Evolutionary conservation across 2,797 vertebrate genomes (phyloP).

Genomic region (Chrosomus eos): DNA sequence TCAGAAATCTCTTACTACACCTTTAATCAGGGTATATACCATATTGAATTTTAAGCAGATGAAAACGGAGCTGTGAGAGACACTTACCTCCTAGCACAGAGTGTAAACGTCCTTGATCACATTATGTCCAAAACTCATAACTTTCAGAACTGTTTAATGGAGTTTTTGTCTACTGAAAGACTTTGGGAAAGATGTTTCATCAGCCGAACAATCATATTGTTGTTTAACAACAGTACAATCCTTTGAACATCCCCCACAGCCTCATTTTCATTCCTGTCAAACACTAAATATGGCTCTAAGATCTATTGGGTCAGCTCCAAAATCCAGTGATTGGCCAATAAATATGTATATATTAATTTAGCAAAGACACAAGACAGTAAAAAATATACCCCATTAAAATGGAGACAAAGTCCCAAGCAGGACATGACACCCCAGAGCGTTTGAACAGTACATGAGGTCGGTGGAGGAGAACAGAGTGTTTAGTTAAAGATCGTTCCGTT

Average conservation of each 20-base stretch:
- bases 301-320: not conserved
- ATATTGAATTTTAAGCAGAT: not conserved
- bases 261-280: not conserved
- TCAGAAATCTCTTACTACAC: not conserved
- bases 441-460: not conserved
- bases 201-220: not conserved
- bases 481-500: slow-evolving; percentile 6
- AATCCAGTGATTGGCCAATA: not conserved
- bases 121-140: not conserved
- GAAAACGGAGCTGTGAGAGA: no score
- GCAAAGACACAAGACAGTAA: not conserved
- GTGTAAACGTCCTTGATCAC: not conserved
- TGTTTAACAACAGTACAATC: not conserved
- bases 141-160: not conserved
- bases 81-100: no score
- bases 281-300: not conserved
- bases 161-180: not conserved
- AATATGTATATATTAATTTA: not conserved
- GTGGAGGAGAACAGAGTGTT: not conserved
- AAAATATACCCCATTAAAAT: not conserved
- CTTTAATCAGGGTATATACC: not conserved
- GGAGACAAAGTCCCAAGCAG: not conserved
- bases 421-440: not conserved
- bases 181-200: not conserved
- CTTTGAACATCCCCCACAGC: not conserved